These are phyloP conservation scores for Myathropa florea DNA, from an alignment of 2,888 invertebrate genomes.

Conservation along the genomic window DNA sequence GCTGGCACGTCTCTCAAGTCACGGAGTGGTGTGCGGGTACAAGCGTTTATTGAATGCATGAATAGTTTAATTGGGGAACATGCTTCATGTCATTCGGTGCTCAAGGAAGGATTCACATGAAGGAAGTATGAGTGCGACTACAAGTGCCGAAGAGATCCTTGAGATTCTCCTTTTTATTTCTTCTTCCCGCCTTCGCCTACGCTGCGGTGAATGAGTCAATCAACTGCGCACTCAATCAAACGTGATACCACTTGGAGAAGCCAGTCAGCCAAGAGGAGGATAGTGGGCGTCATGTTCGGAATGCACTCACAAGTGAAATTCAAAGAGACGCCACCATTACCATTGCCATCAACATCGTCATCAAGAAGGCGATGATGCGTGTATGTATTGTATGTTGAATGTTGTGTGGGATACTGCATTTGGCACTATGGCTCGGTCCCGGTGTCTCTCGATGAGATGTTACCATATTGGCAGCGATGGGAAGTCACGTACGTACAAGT, in stretches of 20 bases:
- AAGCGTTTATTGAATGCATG: conserved; percentile 51
- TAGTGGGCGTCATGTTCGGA: conserved; percentile 1
- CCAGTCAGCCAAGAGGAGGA: not conserved
- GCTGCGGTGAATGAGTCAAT: conserved; percentile 43
- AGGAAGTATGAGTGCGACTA: too few species aligned
- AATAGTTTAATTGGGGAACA: conserved; percentile 61
- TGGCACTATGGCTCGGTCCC: not conserved
- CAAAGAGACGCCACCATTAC: not conserved
- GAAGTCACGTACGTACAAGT: conserved; percentile 14
- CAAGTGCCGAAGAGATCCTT: conserved; percentile 3
- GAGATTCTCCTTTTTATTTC: not conserved
- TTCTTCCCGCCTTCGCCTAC: not conserved
- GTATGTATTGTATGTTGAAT: not conserved
- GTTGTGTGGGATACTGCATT: not conserved
- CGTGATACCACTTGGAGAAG: conserved; percentile 5
- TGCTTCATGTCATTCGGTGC: conserved; percentile 25
- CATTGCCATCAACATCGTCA: not conserved
- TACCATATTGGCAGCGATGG: conserved; percentile 12
- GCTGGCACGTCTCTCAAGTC: conserved; percentile 21
- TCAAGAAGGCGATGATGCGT: not conserved
- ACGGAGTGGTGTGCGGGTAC: not conserved
- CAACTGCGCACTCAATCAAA: conserved; percentile 37
- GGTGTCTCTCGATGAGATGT: conserved; percentile 5
- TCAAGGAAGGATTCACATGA: conserved; percentile 19
- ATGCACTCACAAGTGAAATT: conserved; percentile 20